phyloP scores from a whole-genome alignment of 2,797 vertebrate genomes.

The Halcyon leucocephala region DNA sequence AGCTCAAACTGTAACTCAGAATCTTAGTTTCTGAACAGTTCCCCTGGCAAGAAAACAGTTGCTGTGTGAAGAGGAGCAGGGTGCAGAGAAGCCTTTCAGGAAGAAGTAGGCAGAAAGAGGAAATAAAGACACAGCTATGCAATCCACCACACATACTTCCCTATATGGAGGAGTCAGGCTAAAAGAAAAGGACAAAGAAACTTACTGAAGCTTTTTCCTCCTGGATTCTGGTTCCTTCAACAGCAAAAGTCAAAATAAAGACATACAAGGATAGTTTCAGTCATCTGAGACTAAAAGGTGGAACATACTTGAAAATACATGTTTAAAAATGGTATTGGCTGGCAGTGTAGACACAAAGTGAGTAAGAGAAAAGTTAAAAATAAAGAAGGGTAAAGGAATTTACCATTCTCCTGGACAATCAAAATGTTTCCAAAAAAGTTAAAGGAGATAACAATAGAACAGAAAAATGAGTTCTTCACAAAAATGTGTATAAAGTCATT shows the following conservation, averaged over 20 bases:
- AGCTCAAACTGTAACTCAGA: background rate
- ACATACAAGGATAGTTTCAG: background rate
- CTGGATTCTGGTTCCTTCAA: background rate
- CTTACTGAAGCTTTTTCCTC: background rate
- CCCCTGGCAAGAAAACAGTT: background rate
- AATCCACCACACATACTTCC: background rate
- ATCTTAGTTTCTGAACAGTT: background rate
- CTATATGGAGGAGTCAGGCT: rapidly evolving
- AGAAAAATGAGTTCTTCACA: background rate
- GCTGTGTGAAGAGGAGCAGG: background rate
- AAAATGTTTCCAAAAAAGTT: background rate
- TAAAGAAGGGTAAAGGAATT: background rate
- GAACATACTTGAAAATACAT: background rate
- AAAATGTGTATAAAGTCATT: background rate
- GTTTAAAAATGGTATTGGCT: background rate
- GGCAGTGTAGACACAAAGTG: background rate
- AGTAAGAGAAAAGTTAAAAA: background rate
- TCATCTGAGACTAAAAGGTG: background rate
- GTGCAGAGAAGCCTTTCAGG: background rate
- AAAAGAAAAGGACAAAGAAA: rapidly evolving
- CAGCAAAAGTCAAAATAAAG: background rate
- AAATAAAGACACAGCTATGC: background rate
- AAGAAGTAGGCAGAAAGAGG: background rate
- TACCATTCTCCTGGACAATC: background rate
- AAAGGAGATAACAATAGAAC: background rate